A percentile compares a stretch with the other conserved stretches of the same genome.
These are phyloP conservation scores for Stenodera caucasica DNA, from an alignment of 2,888 invertebrate genomes.

Conservation along the genomic window DNA sequence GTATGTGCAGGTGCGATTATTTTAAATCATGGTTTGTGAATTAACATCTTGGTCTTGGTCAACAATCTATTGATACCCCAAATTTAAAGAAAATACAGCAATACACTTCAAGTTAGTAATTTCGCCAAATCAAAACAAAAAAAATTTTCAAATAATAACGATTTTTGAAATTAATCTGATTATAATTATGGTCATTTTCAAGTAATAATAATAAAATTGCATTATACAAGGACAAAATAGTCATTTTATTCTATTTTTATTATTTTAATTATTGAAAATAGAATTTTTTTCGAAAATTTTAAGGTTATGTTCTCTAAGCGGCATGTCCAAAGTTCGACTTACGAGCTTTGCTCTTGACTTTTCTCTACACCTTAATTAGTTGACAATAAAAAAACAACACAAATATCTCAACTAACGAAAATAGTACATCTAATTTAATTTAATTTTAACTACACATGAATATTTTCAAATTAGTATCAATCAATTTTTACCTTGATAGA, in stretches of 20 bases:
- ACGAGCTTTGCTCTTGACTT: constrained; percentile 1
- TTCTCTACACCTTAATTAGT: background rate
- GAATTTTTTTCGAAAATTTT: background rate
- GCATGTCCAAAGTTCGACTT: background rate
- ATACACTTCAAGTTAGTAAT: constrained; percentile 29
- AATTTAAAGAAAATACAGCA: constrained; percentile 20
- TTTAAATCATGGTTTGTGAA: constrained; percentile 27
- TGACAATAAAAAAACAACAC: background rate
- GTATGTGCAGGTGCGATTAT: constrained; percentile 35
- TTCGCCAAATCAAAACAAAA: constrained; percentile 14
- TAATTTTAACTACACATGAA: background rate
- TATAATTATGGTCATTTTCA: background rate
- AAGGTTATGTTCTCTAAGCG: background rate
- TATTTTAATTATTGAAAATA: background rate
- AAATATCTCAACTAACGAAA: background rate
- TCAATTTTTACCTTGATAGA: too few species aligned
- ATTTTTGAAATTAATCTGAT: background rate
- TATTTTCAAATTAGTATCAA: too few species aligned
- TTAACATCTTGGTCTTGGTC: constrained; percentile 29
- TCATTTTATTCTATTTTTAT: background rate
- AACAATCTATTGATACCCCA: constrained; percentile 11
- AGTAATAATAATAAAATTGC: background rate
- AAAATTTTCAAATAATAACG: background rate
- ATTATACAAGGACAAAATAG: background rate
- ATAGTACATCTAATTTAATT: background rate